These are phyloP conservation scores for Augochlora pura DNA, from an alignment of 1,140 invertebrate genomes.

Conservation along the genomic window DNA sequence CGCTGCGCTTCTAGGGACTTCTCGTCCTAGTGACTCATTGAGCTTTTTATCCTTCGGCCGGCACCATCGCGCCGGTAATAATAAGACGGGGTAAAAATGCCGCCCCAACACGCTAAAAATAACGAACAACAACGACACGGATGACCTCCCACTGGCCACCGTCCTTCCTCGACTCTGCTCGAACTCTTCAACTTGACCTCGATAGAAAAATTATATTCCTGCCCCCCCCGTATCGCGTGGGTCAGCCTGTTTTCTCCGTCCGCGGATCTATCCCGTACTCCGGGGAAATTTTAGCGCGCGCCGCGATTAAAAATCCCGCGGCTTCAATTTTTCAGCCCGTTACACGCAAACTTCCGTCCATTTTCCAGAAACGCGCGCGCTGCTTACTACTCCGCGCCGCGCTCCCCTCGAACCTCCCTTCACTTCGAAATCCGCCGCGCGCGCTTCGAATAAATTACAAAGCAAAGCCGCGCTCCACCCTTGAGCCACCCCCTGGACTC, in stretches of 20 bases:
- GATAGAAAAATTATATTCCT: conserved; percentile 48
- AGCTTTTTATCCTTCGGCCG: conserved; percentile 30
- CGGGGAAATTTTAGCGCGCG: neutral
- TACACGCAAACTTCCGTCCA: neutral
- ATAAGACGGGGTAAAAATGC: conserved; percentile 59
- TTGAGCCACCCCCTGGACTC: too few relatives aligned
- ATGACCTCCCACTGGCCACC: conserved; percentile 70
- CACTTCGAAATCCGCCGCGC: too few relatives aligned
- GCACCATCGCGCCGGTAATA: conserved; percentile 45
- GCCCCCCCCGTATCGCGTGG: neutral
- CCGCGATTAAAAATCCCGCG: neutral
- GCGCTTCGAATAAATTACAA: too few relatives aligned
- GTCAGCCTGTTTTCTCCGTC: neutral
- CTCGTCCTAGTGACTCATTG: neutral
- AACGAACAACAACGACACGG: conserved; percentile 59
- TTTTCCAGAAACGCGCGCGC: neutral
- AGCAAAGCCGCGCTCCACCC: too few relatives aligned
- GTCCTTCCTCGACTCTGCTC: conserved; percentile 69
- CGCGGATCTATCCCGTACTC: neutral
- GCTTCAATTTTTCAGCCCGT: neutral
- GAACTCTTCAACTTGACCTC: conserved; percentile 78
- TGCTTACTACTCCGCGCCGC: neutral
- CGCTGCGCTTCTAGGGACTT: neutral
- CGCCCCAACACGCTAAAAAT: conserved; percentile 58
- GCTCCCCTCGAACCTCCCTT: too few relatives aligned